These are phyloP conservation scores for Amphipoea lucens DNA, from an alignment of 2,888 invertebrate species.

Conservation along the genomic window DNA sequence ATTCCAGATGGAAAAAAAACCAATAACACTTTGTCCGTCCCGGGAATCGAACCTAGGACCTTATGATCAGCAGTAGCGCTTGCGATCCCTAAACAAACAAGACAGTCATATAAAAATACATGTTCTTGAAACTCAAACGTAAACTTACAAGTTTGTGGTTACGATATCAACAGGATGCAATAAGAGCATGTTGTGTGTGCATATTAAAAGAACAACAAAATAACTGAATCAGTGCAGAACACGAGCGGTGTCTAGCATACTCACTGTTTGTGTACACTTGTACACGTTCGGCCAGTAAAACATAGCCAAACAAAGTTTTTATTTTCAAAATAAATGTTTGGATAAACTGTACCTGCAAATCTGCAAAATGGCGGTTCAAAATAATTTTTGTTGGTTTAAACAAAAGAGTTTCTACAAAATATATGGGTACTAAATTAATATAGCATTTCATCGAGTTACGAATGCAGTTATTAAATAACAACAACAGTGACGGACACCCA, in stretches of 20 bases:
- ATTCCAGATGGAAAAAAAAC: background rate
- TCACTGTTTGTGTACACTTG: conserved; percentile 23
- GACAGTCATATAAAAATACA: background rate
- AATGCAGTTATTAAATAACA: background rate
- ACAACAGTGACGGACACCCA: background rate
- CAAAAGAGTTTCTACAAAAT: background rate
- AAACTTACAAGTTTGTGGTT: conserved; percentile 21
- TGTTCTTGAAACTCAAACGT: background rate
- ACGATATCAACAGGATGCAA: conserved; percentile 29
- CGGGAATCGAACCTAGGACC: background rate
- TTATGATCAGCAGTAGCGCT: background rate
- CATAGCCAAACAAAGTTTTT: conserved; percentile 11
- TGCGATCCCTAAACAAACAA: background rate
- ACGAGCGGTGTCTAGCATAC: conserved; percentile 71
- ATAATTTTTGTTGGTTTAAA: background rate
- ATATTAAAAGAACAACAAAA: conserved; percentile 61
- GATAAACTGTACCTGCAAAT: background rate
- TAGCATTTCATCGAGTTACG: background rate
- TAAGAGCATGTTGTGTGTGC: background rate
- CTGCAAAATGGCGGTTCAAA: background rate
- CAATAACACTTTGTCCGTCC: background rate
- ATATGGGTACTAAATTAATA: background rate
- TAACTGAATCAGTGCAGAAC: conserved; percentile 80
- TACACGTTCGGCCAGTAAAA: conserved; percentile 54
- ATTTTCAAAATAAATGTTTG: conserved; percentile 13